Conservation (phyloP, 1,140 invertebrate species). For the Aleiodes sp. region DNA sequence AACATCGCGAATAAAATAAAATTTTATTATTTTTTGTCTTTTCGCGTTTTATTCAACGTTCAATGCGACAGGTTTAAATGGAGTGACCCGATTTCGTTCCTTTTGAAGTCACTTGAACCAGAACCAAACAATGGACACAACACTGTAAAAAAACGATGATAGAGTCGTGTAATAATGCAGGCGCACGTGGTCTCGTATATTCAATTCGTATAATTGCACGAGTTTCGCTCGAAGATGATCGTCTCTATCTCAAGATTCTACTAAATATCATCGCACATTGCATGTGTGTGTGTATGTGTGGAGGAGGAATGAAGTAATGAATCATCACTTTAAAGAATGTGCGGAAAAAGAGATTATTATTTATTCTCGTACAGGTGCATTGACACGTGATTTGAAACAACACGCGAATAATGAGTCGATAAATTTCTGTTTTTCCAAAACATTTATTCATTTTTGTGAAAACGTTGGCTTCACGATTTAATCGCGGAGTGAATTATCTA, state of each 20-base stretch:
- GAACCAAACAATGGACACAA: constrained; percentile 7
- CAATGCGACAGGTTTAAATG: too few species aligned
- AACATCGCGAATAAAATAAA: not conserved
- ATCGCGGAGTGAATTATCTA: too few species aligned
- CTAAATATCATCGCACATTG: not conserved
- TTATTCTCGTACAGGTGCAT: not conserved
- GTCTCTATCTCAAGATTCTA: constrained; percentile 15
- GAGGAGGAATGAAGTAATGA: constrained; percentile 2
- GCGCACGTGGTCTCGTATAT: not conserved
- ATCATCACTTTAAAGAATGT: constrained; percentile 16
- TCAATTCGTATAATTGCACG: not conserved
- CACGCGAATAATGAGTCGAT: too few species aligned
- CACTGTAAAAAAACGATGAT: not conserved
- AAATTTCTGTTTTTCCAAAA: too few species aligned
- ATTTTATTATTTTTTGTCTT: too few species aligned
- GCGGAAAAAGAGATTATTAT: not conserved
- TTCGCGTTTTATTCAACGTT: too few species aligned
- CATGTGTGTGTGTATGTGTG: not conserved
- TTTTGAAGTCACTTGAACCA: constrained; percentile 11
- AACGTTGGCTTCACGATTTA: too few species aligned
- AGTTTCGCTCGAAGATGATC: not conserved
- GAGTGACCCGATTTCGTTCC: constrained; percentile 6
- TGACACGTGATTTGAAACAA: not conserved
- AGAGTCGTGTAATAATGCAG: constrained; percentile 9
- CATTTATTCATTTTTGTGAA: too few species aligned